Conservation (phyloP, 2,797 vertebrate species). For the Takifugu ocellatus region DNA sequence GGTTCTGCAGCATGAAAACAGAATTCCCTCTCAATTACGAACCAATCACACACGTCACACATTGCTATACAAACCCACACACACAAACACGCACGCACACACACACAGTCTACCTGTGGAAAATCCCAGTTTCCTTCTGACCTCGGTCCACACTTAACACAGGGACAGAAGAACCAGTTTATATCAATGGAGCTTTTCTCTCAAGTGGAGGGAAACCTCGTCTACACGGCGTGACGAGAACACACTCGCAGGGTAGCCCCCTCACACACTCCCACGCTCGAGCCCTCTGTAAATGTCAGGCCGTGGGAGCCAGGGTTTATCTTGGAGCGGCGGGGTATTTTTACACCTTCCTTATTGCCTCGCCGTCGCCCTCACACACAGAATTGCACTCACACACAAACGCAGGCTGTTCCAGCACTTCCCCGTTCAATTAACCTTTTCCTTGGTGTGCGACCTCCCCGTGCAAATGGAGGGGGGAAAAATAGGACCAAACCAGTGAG, state of each 20-base stretch:
- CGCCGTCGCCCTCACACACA: conserved; percentile 8
- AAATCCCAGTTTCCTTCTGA: conserved; percentile 69
- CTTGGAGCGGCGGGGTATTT: conserved; percentile 82
- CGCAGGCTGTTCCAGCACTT: conserved; percentile 16
- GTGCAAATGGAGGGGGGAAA: conserved; percentile 12
- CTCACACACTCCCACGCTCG: conserved; percentile 69
- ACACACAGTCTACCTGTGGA: conserved; percentile 49
- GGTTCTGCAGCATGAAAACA: conserved; percentile 51
- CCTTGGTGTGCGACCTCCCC: conserved; percentile 15
- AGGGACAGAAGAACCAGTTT: conserved; percentile 67
- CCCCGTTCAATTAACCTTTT: conserved; percentile 26
- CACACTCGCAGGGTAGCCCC: conserved; percentile 60
- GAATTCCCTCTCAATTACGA: conserved; percentile 65
- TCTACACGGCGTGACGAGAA: conserved; percentile 45
- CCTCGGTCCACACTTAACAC: conserved; percentile 54
- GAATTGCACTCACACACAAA: conserved; percentile 15
- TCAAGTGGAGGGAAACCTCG: conserved; percentile 74
- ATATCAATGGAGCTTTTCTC: conserved; percentile 85
- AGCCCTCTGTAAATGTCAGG: conserved; percentile 82
- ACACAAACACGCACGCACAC: conserved; percentile 13
- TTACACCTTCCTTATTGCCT: conserved; percentile 74
- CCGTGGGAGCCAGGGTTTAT: conserved; percentile 78
- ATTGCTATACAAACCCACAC: conserved; percentile 44
- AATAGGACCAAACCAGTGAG: conserved; percentile 11
- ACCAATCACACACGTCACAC: conserved; percentile 54